A percentile compares a stretch with the other conserved stretches of the same genome.
Evolutionary conservation across 2,113 vertebrate species (phyloP).

Genomic region (Thalassarche chlororhynchos): DNA sequence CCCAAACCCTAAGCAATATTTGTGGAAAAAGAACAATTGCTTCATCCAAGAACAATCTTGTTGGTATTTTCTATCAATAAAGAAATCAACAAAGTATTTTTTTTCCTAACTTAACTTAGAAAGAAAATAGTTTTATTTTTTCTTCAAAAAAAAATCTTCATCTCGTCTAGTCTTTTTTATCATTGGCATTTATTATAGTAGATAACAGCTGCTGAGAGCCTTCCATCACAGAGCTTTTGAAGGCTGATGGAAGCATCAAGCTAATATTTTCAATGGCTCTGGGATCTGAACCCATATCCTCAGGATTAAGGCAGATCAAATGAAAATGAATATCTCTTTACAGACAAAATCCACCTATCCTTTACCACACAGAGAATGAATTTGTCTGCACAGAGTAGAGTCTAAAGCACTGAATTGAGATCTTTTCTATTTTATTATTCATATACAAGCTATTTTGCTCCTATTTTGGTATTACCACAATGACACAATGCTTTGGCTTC

Average conservation of each 20-base stretch:
- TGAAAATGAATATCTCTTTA: conserved; percentile 36
- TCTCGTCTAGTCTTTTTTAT: not conserved
- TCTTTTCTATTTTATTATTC: not conserved
- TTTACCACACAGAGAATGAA: not conserved
- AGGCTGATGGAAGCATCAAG: conserved; percentile 12
- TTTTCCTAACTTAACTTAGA: not conserved
- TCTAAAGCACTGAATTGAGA: not conserved
- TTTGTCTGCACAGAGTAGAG: not conserved
- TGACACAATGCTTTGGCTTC: not conserved
- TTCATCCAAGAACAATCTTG: not conserved
- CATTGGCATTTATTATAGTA: conserved; percentile 17
- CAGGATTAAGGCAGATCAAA: conserved; percentile 65
- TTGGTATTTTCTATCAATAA: not conserved
- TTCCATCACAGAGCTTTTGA: conserved; percentile 25
- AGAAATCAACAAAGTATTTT: not conserved
- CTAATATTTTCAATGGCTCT: conserved; percentile 34
- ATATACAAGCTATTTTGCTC: not conserved
- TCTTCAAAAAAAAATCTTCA: not conserved
- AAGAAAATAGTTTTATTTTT: not conserved
- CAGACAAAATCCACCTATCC: not conserved
- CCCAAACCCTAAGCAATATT: not conserved
- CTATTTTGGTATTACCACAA: not conserved
- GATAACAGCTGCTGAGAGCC: conserved; percentile 44
- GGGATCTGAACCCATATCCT: conserved; percentile 35
- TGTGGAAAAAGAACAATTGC: conserved; percentile 2